Conservation (phyloP, 2,888 invertebrate genomes). For the Ornithoptera alexandrae region DNA sequence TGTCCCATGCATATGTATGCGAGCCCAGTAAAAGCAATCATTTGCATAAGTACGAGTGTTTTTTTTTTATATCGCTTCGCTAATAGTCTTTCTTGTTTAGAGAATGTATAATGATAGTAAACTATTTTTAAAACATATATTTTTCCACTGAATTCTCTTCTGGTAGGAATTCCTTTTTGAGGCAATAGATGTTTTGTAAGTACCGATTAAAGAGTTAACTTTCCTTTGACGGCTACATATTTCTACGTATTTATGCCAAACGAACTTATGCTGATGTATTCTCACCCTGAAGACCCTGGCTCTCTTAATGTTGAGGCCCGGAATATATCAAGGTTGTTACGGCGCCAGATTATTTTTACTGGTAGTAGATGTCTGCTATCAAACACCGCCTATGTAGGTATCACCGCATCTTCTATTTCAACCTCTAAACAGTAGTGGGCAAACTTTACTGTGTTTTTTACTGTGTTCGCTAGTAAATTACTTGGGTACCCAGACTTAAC, state of each 20-base stretch:
- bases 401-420: too few species aligned
- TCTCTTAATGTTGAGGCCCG: too few species aligned
- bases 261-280: background rate
- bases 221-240: background rate
- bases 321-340: too few species aligned
- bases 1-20: constrained; percentile 20
- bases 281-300: too few species aligned
- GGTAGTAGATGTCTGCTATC: too few species aligned
- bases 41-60: constrained; percentile 19
- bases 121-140: background rate
- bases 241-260: background rate
- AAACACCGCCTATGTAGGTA: too few species aligned
- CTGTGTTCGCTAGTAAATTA: too few species aligned
- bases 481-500: too few species aligned
- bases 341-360: too few species aligned
- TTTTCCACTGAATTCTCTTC: background rate
- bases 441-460: too few species aligned
- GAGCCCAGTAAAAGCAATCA: constrained; percentile 23
- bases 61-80: constrained; percentile 8
- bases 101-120: background rate
- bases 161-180: background rate
- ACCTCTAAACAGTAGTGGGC: too few species aligned
- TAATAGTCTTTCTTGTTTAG: constrained; percentile 18
- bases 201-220: background rate
- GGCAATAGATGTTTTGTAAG: background rate